Base-by-base conservation (phyloP, 2,113 vertebrate genomes). In the Gorsachius goisagi region DNA sequence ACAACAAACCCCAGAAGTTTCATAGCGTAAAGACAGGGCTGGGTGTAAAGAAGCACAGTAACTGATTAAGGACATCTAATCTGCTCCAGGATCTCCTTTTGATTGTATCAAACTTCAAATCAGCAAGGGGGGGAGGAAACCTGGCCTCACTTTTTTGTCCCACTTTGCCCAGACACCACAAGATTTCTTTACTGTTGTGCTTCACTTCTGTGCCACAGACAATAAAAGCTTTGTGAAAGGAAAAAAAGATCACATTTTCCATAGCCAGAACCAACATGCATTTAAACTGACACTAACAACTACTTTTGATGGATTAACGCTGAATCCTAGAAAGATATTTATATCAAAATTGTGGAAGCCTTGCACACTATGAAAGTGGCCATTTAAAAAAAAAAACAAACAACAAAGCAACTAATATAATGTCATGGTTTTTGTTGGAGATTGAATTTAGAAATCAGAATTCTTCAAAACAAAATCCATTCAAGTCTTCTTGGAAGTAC, bases 191-290 rank as follows among this genome's bases (percentile, higher is more conserved):
- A 81, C 15, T 53, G 50, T 67, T 85, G 33, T 2, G 4, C 32
- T 86, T 79, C 41, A 82, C 50, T 95, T 91, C 66, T 56, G 28
- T 77, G 21, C 78, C 76, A 90, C 72, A 91, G 67, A 85, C 82
- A 96, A 94, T 88, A 86, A 88, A 96, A 96, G 80, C 90, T 96
- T 95, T 96, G 87, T 90, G 32, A 87, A 96, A 77, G 44, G 26
- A 26, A n/a, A 75, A 89, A 85, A 78, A 84, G 52, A 94, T 77
- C 77, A 58, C 33, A 41, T 95, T 94, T 94, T 86, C 87, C 77
- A 69, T 33, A 81, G 53, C 24, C 80, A 84, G 53, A 85, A 93
- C 78, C 62, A 56, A 87, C 60, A 88, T 20, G 79, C 12, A n/a
- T 69, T 89, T 83, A 97, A 95, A 91, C 47, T 72, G 52, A 47